Base-by-base conservation (phyloP, 2,888 invertebrate genomes). In the Tenthredo notha region DNA sequence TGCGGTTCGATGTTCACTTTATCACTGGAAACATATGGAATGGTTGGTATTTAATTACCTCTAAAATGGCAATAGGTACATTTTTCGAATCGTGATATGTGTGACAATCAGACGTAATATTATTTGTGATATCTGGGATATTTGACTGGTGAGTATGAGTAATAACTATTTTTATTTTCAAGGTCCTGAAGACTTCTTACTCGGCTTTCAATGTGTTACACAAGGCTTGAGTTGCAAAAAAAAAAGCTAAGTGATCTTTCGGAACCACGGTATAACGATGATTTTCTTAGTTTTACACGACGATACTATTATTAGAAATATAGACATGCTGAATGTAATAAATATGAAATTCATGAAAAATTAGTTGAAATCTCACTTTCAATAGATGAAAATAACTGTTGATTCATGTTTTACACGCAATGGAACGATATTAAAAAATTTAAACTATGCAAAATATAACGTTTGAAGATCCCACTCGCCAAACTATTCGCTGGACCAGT, bases 151-250 rank as follows among this genome's bases (percentile, higher is more conserved):
- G 74, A 83, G 58, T 74, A 80, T 47, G 3, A 50, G 80, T 40
- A 18, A 5, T 47, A 50, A 3, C 4, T 25, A 50, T 75, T 70
- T 67, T 40, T 40, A 29, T 21, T 75, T 84, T 84, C 15, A 58
- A 89, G 88, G 85, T 89, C 12, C 54, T 89, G 50, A 89, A 88
- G 72, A 72, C 86, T 18, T 87, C 88, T 47, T 89, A 88, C 61
- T 88, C 88, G 50, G 87, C 87, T 37, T 89, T 86, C 82, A 89
- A 87, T 74, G 21, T 88, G 77, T 83, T 89, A 21, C 86, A 88
- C 77, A 86, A 84, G 47, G 37, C 43, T 21, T 80, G 29, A 61
- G 37, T 77, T 5, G 9, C 6, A 33, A 77, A n/a, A 7, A 33
- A 77, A n/a, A 7, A 25, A 15, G 29, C 21, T 18, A 12, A 43